Conservation (phyloP, 37 sponge, comb jelly and placozoan species). For the Geodia barretti region DNA sequence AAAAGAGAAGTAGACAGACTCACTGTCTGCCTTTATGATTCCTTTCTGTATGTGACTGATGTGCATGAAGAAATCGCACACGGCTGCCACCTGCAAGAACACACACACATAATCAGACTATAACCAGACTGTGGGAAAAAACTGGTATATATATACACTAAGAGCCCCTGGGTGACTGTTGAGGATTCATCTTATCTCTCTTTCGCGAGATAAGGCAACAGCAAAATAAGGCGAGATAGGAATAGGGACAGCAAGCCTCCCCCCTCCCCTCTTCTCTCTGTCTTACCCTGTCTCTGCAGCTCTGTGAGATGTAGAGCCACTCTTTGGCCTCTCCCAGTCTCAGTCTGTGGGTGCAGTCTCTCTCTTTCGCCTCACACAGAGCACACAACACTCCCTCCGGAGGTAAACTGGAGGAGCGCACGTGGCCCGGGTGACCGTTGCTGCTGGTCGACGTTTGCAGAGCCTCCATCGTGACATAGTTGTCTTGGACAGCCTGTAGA, state of each 20-base stretch:
- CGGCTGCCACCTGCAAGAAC: constrained; percentile 48
- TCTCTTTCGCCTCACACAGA: constrained; percentile 19
- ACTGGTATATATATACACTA: constrained; percentile 16
- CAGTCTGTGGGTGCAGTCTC: constrained; percentile 48
- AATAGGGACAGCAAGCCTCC: neutral
- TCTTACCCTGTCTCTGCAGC: constrained; percentile 70
- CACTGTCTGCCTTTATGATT: constrained; percentile 60
- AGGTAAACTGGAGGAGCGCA: neutral
- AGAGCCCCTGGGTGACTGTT: neutral
- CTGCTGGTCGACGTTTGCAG: neutral
- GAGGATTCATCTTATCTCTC: neutral
- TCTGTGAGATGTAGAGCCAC: constrained; percentile 57
- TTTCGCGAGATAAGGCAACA: neutral
- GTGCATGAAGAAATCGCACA: constrained; percentile 68
- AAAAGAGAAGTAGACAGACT: neutral
- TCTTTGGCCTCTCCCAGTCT: constrained; percentile 15
- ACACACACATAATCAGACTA: neutral
- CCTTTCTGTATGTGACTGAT: constrained; percentile 67
- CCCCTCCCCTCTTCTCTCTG: neutral
- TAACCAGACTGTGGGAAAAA: constrained; percentile 1
- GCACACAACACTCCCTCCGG: constrained; percentile 41
- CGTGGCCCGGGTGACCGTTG: neutral
- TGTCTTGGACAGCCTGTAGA: constrained; percentile 41
- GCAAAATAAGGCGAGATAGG: neutral
- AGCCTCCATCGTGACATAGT: constrained; percentile 53